Base-by-base conservation (phyloP, 1,140 invertebrate species). In the Coelopa frigida region DNA sequence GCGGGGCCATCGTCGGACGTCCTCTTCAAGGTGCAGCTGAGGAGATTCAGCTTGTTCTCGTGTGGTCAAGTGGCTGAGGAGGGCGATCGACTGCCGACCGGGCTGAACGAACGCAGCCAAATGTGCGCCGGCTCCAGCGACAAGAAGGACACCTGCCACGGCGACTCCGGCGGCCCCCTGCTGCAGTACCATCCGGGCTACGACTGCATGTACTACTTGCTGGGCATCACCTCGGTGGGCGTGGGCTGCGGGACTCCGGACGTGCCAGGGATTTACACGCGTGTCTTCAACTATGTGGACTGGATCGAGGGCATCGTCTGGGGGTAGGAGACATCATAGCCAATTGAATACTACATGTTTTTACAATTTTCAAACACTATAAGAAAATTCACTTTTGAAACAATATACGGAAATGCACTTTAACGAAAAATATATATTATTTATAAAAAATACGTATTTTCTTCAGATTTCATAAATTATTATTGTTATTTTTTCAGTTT, bases 61-160 rank as follows among this genome's bases (percentile, higher is more conserved):
- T n/a, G n/a, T n/a, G n/a, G n/a, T n/a, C n/a, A n/a, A n/a, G 15
- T 22, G 20, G 29, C 53, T 1, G 21, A 20, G 5, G 50, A 22
- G 0, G 21, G 23, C 17, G 27, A 35, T 17, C 63, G 58, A 68
- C 31, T 44, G 33, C 2, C 21, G 23, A 12, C 29, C 11, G 41
- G 36, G 1, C 22, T 67, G 1, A 48, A 54, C 4, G 44, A 40
- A 0, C 49, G 53, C n/a, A 58, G 50, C 14, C 75, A 77, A 57
- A 57, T 87, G n/a, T 87, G 85, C 59, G 84, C 83, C 11, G 84
- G 84, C 14, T 73, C 62, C 5, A 54, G 36, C 1, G 56, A 59
- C 14, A 41, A 50, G 10, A 61, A 57, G 20, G 73, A 74, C 44
- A 73, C 73, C 3, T 75, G 73, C 52, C 65, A 65, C 38, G 58